A percentile compares a stretch with the other conserved stretches of the same genome.
Conservation (phyloP, 1,140 invertebrate species). For the Ruditapes philippinarum region DNA sequence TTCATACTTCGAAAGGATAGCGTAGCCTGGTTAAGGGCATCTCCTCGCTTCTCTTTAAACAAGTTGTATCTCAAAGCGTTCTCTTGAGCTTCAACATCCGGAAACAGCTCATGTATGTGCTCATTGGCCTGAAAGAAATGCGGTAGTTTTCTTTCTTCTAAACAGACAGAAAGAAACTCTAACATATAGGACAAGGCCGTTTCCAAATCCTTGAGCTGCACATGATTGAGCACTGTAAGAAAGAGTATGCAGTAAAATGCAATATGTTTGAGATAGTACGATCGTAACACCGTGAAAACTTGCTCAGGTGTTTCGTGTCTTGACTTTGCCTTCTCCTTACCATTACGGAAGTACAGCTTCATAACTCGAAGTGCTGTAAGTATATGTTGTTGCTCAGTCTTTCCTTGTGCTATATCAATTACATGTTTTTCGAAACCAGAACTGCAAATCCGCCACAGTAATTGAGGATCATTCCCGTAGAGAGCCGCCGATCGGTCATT, state of each 20-base stretch:
- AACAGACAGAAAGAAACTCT: not conserved
- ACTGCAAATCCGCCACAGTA: slow-evolving; percentile 18
- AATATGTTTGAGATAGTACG: slow-evolving; percentile 45
- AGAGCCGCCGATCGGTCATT: not conserved
- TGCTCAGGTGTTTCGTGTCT: not conserved
- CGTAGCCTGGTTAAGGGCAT: not conserved
- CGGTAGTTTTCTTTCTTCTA: not conserved
- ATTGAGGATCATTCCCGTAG: not conserved
- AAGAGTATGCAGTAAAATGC: slow-evolving; percentile 42
- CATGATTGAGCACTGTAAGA: not conserved
- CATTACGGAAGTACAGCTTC: slow-evolving; percentile 39
- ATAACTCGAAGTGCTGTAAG: slow-evolving; percentile 46
- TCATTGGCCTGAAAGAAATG: slow-evolving; percentile 13
- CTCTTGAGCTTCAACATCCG: not conserved
- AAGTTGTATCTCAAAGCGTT: not conserved
- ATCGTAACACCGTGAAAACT: slow-evolving; percentile 33
- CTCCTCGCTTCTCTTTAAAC: not conserved
- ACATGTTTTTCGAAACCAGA: slow-evolving; percentile 59
- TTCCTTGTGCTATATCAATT: slow-evolving; percentile 25
- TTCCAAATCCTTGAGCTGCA: not conserved
- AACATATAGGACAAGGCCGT: not conserved
- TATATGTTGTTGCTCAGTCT: slow-evolving; percentile 18
- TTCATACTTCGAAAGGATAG: not conserved
- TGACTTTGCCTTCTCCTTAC: not conserved
- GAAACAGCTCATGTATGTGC: not conserved